A percentile compares a stretch with the other conserved stretches of the same genome.
Conservation (phyloP, 1,140 invertebrate genomes). For the Heterodera schachtii region DNA sequence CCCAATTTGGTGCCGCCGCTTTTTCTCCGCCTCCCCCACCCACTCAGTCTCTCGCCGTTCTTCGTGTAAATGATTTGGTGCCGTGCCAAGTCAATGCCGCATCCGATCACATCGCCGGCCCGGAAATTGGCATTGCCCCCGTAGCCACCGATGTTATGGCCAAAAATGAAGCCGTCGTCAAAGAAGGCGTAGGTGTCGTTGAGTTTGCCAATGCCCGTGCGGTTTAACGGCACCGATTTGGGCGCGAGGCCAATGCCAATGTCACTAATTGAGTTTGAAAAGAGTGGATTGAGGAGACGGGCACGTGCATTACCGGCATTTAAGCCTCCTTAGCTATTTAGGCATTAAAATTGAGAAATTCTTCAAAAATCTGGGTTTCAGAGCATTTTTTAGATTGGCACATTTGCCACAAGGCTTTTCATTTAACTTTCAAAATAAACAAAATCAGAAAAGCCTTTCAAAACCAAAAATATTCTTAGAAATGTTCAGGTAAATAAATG, state of each 20-base stretch:
- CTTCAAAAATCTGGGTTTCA: too few species aligned
- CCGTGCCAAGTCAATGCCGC: not conserved
- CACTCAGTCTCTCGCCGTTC: not conserved
- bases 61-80: not conserved
- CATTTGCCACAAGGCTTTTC: too few species aligned
- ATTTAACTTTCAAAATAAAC: too few species aligned
- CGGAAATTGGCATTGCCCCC: not conserved
- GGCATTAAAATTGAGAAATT: too few species aligned
- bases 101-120: not conserved
- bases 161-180: not conserved
- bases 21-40: not conserved
- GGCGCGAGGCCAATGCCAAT: not conserved
- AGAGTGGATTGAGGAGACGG: not conserved
- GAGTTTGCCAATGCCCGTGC: not conserved
- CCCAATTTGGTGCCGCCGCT: too few species aligned
- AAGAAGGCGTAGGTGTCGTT: not conserved
- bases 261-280: not conserved
- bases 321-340: too few species aligned
- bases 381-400: too few species aligned
- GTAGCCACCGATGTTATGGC: not conserved
- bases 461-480: too few species aligned
- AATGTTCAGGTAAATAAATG: too few species aligned
- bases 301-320: too few species aligned
- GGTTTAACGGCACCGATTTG: not conserved
- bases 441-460: too few species aligned